Conservation (phyloP, 2,888 invertebrate species). For the Calameuta pallipes region DNA sequence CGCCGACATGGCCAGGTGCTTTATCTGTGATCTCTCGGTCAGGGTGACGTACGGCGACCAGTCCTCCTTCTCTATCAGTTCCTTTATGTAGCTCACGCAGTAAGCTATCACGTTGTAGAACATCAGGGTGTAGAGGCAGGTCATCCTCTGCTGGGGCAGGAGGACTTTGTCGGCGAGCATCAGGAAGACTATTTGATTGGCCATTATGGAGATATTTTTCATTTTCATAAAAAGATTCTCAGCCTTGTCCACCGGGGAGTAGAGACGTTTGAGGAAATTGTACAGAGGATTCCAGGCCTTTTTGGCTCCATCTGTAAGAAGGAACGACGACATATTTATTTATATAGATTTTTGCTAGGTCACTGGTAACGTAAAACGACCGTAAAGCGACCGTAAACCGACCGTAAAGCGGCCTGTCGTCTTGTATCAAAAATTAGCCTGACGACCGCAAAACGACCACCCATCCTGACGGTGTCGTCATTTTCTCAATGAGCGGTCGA, state of each 20-base stretch:
- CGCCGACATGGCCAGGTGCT: conserved; percentile 84
- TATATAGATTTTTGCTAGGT: background rate
- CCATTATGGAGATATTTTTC: conserved; percentile 78
- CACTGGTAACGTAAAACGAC: background rate
- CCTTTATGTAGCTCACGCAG: conserved; percentile 80
- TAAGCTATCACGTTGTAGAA: conserved; percentile 86
- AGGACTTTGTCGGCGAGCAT: conserved; percentile 78
- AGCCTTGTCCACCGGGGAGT: conserved; percentile 74
- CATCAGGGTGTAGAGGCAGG: conserved; percentile 81
- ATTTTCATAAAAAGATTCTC: conserved; percentile 76
- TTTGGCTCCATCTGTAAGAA: conserved; percentile 31
- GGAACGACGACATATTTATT: background rate
- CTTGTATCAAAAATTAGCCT: too few relatives aligned
- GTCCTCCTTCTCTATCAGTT: conserved; percentile 79
- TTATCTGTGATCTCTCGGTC: conserved; percentile 77
- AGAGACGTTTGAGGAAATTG: conserved; percentile 59
- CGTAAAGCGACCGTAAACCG: too few relatives aligned
- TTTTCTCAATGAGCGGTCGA: too few relatives aligned
- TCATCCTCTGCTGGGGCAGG: conserved; percentile 70
- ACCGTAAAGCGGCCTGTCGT: too few relatives aligned
- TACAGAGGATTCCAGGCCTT: conserved; percentile 43
- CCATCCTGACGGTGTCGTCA: too few relatives aligned
- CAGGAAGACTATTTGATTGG: conserved; percentile 80
- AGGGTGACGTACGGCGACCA: conserved; percentile 83
- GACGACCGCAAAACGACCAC: too few relatives aligned